Conservation (phyloP, 1,140 invertebrate species). For the Onthophagus taurus region DNA sequence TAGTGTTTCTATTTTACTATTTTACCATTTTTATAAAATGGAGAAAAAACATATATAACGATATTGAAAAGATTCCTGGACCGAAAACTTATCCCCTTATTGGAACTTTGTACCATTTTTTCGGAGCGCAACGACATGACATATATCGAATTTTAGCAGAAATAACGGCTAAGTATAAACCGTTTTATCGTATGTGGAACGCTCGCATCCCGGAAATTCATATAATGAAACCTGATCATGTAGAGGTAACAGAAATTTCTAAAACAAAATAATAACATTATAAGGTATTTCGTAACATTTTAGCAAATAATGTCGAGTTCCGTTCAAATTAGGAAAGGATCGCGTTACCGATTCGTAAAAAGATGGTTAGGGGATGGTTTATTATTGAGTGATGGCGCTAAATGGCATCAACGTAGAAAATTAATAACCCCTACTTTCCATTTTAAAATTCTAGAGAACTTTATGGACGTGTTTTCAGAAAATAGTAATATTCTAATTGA, state of each 20-base stretch:
- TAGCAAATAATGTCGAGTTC: constrained; percentile 44
- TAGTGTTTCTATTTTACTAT: not conserved
- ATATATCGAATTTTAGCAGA: not conserved
- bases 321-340: constrained; percentile 47
- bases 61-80: constrained; percentile 3
- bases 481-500: constrained; percentile 58
- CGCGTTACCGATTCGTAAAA: constrained; percentile 45
- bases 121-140: not conserved
- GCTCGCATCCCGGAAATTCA: constrained; percentile 23
- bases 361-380: constrained; percentile 45
- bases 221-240: constrained; percentile 29
- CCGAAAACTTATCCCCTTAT: constrained; percentile 5
- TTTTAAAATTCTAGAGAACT: constrained; percentile 79
- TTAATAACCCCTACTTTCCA: constrained; percentile 85
- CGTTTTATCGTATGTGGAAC: constrained; percentile 26
- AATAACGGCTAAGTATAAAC: constrained; percentile 18
- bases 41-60: constrained; percentile 1
- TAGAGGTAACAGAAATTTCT: constrained; percentile 20
- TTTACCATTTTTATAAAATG: not conserved
- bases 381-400: constrained; percentile 44
- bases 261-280: not conserved
- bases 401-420: constrained; percentile 70
- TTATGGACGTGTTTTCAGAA: constrained; percentile 71
- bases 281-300: not conserved
- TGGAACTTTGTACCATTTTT: not conserved